phyloP scores from a whole-genome alignment of 2,113 vertebrate species.

The Tonatia bakeri region DNA sequence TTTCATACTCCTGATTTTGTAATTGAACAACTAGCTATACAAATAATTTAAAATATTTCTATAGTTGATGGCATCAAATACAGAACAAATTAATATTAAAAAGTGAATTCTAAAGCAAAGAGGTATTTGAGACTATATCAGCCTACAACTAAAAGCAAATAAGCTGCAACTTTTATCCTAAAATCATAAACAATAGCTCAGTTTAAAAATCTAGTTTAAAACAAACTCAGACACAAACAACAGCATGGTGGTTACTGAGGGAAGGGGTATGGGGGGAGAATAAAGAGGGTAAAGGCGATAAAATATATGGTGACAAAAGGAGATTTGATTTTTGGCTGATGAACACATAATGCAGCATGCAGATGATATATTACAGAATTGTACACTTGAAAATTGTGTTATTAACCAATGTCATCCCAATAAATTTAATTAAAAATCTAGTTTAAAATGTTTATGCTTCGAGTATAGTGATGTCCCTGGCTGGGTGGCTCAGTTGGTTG shows the following conservation, averaged over 20 bases:
- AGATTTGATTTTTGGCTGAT: not conserved
- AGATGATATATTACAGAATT: not conserved
- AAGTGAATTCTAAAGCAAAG: not conserved
- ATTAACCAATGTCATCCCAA: not conserved
- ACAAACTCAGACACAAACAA: not conserved
- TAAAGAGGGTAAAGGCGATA: not conserved
- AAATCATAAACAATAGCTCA: conserved; percentile 3
- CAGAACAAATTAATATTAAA: not conserved
- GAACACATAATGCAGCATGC: not conserved
- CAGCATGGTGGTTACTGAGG: not conserved
- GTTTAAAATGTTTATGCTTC: not conserved
- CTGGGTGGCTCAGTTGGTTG: no score
- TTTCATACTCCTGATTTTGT: not conserved
- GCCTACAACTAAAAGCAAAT: not conserved
- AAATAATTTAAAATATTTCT: conserved; percentile 1
- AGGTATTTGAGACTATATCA: not conserved
- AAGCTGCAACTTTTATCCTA: not conserved
- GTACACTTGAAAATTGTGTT: not conserved
- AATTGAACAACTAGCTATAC: not conserved
- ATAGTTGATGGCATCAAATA: not conserved
- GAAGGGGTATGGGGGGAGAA: not conserved
- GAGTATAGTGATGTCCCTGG: not conserved
- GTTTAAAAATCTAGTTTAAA: not conserved
- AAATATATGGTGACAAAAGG: not conserved
- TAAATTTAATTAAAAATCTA: not conserved